Conservation (phyloP, 2,888 invertebrate species). For the Osmoderma eremita region DNA sequence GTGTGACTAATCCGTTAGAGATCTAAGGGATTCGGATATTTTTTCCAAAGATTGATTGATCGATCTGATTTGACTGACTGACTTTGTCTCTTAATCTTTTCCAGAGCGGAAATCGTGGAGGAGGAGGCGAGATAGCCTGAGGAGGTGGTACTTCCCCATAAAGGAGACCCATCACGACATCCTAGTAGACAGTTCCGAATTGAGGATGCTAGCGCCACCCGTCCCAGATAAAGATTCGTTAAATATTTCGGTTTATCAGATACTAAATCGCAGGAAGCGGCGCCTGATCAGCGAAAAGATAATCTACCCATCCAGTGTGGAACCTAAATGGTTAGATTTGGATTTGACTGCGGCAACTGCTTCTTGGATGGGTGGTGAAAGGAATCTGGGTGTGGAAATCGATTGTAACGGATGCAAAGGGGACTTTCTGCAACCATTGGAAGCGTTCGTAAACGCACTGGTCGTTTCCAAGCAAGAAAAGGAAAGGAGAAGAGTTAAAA, state of each 20-base stretch:
- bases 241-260: slow-evolving; percentile 59
- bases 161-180: slow-evolving; percentile 42
- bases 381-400: slow-evolving; percentile 68
- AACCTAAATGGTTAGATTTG: slow-evolving; percentile 70
- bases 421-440: slow-evolving; percentile 58
- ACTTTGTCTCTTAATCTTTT: slow-evolving; percentile 46
- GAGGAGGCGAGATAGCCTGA: slow-evolving; percentile 49
- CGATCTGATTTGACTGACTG: background rate
- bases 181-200: slow-evolving; percentile 64
- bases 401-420: slow-evolving; percentile 65
- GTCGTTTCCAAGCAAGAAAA: slow-evolving; percentile 53
- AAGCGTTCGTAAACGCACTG: slow-evolving; percentile 58
- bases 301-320: slow-evolving; percentile 58
- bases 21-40: background rate
- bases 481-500: slow-evolving; percentile 42
- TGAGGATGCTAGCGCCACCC: slow-evolving; percentile 62
- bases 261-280: slow-evolving; percentile 61
- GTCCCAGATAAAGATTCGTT: slow-evolving; percentile 49
- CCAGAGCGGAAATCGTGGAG: slow-evolving; percentile 56
- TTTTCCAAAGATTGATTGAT: background rate
- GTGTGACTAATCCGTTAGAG: slow-evolving; percentile 8
- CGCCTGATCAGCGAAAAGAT: slow-evolving; percentile 59
- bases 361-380: slow-evolving; percentile 63
- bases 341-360: slow-evolving; percentile 68
- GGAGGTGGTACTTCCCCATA: slow-evolving; percentile 56